A percentile compares a stretch with the other conserved stretches of the same genome.
Conservation (phyloP, 2,113 vertebrate genomes). For the pig (Sus scrofa) region DNA sequence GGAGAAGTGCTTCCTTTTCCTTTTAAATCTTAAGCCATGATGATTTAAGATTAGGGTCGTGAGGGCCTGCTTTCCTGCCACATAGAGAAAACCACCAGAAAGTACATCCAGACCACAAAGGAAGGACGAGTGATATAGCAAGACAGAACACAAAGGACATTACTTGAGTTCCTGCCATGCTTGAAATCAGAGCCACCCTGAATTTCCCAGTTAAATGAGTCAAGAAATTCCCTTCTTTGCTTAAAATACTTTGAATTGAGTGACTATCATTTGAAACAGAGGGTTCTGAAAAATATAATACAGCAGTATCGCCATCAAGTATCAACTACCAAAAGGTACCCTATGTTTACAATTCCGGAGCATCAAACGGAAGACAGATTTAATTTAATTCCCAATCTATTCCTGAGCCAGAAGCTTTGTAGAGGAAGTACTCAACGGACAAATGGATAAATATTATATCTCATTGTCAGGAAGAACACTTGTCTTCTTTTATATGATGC, state of each 20-base stretch:
- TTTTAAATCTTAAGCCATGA: not conserved
- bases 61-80: not conserved
- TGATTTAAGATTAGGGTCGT: not conserved
- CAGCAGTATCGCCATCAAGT: not conserved
- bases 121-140: not conserved
- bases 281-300: not conserved
- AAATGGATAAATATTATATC: not conserved
- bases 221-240: slow-evolving; percentile 11
- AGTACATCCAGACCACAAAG: not conserved
- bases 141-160: not conserved
- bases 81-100: not conserved
- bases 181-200: not conserved
- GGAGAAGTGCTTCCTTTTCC: not conserved
- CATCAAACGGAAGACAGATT: not conserved
- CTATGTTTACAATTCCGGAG: not conserved
- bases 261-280: not conserved
- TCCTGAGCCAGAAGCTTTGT: slow-evolving; percentile 11
- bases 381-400: slow-evolving; percentile 42
- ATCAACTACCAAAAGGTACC: not conserved
- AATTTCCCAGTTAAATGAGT: not conserved
- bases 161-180: not conserved
- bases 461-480: slow-evolving; percentile 26
- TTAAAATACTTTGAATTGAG: slow-evolving; percentile 1
- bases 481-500: not conserved
- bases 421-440: not conserved